Evolutionary conservation across 2,888 invertebrate species (phyloP).

Genomic region (Hetaerina titia): DNA sequence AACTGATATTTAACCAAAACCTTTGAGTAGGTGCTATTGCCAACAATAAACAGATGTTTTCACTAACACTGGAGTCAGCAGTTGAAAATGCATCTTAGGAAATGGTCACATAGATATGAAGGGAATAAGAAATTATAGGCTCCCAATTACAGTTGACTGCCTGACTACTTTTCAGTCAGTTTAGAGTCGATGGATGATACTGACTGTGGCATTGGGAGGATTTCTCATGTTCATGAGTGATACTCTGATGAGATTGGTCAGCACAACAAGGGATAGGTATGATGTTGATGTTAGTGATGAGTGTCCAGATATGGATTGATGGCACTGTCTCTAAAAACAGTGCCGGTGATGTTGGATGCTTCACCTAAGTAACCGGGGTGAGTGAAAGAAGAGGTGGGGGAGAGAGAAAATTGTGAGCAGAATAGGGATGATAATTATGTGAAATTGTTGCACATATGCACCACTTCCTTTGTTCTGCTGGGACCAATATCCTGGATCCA

Average conservation of each 20-base stretch:
- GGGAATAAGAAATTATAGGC: constrained; percentile 40
- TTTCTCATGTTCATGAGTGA: constrained; percentile 43
- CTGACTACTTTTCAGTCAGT: constrained; percentile 6
- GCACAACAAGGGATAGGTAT: constrained; percentile 48
- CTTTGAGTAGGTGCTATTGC: background rate
- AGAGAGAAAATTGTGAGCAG: constrained; percentile 53
- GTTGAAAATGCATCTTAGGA: constrained; percentile 37
- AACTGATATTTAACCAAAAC: constrained; percentile 3
- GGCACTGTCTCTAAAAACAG: constrained; percentile 46
- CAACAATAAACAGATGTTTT: constrained; percentile 5
- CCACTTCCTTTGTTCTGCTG: constrained; percentile 73
- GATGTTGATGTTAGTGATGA: constrained; percentile 58
- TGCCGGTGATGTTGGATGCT: constrained; percentile 32
- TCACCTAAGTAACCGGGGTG: constrained; percentile 53
- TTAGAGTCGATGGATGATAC: constrained; percentile 17
- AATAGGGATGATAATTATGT: constrained; percentile 36
- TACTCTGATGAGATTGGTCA: constrained; percentile 44
- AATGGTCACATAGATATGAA: constrained; percentile 52
- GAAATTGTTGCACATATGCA: constrained; percentile 34
- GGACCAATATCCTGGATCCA: constrained; percentile 83
- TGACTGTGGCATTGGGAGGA: constrained; percentile 52
- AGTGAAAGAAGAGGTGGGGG: constrained; percentile 56
- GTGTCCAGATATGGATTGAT: constrained; percentile 39
- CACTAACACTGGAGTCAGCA: constrained; percentile 29
- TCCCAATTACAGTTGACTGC: constrained; percentile 43